These are phyloP conservation scores for Bucco capensis DNA, from an alignment of 2,113 vertebrate species.

Conservation along the genomic window DNA sequence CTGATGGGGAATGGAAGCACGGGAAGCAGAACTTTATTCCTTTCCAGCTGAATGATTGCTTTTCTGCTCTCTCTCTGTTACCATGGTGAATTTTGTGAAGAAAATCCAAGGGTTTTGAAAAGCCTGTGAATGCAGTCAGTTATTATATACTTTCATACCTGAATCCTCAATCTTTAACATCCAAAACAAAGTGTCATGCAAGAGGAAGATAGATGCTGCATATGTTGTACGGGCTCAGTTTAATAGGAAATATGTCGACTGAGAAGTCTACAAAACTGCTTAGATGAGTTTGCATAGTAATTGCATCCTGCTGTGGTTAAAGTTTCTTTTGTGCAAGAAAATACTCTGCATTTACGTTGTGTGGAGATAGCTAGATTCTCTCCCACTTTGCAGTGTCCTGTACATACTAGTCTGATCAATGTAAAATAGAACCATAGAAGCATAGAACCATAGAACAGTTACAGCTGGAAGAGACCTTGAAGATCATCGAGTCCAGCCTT, in stretches of 20 bases:
- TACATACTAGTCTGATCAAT: background rate
- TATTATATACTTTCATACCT: background rate
- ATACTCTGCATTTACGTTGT: background rate
- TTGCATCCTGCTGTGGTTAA: background rate
- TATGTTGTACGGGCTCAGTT: background rate
- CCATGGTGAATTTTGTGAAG: slow-evolving; percentile 21
- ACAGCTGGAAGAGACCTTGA: too few species aligned
- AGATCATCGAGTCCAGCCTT: too few species aligned
- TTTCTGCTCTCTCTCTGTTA: background rate
- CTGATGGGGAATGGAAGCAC: background rate
- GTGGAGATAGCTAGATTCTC: background rate
- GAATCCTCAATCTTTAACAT: background rate
- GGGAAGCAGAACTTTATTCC: background rate
- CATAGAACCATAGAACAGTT: too few species aligned
- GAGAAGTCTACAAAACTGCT: background rate
- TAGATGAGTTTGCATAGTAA: background rate
- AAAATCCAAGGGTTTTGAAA: slow-evolving; percentile 8
- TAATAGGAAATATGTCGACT: background rate
- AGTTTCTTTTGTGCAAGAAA: slow-evolving; percentile 1
- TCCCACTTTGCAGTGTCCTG: background rate
- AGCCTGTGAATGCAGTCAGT: background rate
- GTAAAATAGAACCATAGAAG: background rate
- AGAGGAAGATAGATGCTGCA: background rate
- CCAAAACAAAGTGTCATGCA: background rate
- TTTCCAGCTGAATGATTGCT: background rate